phyloP scores from a whole-genome alignment of 53 echinoderm and acorn worm genomes.

The Luidia sarsii region DNA sequence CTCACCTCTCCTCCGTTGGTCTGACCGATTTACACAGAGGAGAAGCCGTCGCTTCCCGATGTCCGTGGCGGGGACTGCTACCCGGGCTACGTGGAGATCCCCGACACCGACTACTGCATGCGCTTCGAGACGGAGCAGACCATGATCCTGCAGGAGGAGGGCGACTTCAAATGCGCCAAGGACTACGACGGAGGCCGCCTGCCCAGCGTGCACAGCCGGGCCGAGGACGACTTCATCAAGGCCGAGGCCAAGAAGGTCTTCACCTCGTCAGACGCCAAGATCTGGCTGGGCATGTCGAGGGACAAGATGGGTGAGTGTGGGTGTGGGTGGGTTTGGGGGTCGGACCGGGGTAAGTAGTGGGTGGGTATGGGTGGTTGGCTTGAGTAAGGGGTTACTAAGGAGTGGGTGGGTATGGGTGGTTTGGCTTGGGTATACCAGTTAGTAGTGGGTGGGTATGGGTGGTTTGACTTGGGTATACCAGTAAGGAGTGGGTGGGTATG shows the following conservation, averaged over 20 bases:
- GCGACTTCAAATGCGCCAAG: neutral
- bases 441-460: neutral
- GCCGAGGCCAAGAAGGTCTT: slow-evolving; percentile 4
- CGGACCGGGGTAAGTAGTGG: neutral
- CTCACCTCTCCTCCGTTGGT: too few relatives aligned
- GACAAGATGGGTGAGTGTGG: neutral
- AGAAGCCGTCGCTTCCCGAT: neutral
- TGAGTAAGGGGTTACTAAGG: neutral
- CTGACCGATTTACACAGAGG: too few relatives aligned
- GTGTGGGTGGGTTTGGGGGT: too few relatives aligned
- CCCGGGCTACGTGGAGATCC: neutral
- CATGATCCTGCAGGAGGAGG: neutral
- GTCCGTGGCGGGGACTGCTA: neutral
- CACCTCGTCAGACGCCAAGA: neutral
- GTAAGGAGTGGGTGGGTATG: neutral
- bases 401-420: neutral
- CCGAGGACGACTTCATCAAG: slow-evolving; percentile 35
- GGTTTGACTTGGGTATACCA: neutral
- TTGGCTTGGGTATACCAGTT: neutral
- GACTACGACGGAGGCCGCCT: slow-evolving; percentile 16
- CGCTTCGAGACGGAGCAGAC: neutral
- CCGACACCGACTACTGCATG: slow-evolving; percentile 12
- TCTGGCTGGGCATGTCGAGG: slow-evolving; percentile 36
- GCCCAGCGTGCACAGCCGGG: slow-evolving; percentile 41
- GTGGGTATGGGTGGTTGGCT: neutral